A percentile compares a stretch with the other conserved stretches of the same genome.
These are phyloP conservation scores for Anastrepha ludens DNA, from an alignment of 1,140 invertebrate genomes.

Conservation along the genomic window DNA sequence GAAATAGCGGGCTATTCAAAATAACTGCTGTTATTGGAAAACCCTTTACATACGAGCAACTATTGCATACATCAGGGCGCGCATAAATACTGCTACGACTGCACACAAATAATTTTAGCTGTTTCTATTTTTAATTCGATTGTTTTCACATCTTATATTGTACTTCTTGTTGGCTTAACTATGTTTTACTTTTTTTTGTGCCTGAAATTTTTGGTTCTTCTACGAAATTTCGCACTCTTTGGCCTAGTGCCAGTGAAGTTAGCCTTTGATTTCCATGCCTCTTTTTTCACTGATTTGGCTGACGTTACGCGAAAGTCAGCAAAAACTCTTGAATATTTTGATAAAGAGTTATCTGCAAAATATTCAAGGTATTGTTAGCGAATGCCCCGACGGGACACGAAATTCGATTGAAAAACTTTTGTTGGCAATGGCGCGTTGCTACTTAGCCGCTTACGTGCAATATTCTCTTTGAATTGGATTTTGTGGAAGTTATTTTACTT, in stretches of 20 bases:
- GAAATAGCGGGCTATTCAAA: no score
- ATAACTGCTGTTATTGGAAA: no score
- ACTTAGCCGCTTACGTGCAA: not conserved
- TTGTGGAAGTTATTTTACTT: not conserved
- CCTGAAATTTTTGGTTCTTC: not conserved
- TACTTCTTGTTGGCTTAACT: not conserved
- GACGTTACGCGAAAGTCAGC: not conserved
- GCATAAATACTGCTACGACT: no score
- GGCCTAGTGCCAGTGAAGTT: slow-evolving; percentile 67
- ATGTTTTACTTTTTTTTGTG: not conserved
- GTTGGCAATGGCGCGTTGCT: not conserved
- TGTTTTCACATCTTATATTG: no score
- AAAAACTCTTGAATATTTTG: not conserved
- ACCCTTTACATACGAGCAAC: no score
- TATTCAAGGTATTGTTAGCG: not conserved
- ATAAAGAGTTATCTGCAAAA: not conserved
- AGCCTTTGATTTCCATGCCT: slow-evolving; percentile 65
- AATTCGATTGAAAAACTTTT: slow-evolving; percentile 45
- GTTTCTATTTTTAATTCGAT: not conserved
- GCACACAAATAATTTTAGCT: no score
- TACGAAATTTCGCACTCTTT: slow-evolving; percentile 52
- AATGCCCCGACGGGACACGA: not conserved
- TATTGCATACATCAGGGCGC: no score
- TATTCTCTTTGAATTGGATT: not conserved
- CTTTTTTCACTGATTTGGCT: not conserved